Percentiles rank a stretch among this genome's conserved stretches.
phyloP scores from a whole-genome alignment of 2,888 invertebrate species.

The Synergus umbraculus region DNA sequence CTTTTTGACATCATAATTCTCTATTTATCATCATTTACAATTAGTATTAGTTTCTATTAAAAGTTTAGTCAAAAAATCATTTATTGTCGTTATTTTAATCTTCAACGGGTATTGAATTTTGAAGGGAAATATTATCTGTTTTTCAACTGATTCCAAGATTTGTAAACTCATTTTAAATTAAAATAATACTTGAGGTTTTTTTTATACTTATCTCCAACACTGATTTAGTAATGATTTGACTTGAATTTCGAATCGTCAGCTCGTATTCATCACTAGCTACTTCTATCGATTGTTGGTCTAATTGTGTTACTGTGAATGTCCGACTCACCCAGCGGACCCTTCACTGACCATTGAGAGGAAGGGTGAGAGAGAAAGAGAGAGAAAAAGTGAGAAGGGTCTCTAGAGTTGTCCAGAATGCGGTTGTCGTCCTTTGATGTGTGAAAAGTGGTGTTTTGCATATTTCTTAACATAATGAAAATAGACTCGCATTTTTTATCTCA shows the following conservation, averaged over 20 bases:
- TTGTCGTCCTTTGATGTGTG: conserved; percentile 67
- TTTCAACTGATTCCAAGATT: too few relatives aligned
- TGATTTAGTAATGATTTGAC: not conserved
- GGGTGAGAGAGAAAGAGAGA: conserved; percentile 53
- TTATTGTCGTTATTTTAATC: too few relatives aligned
- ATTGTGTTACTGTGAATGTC: conserved; percentile 76
- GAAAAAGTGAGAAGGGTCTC: conserved; percentile 54
- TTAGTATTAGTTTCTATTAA: too few relatives aligned
- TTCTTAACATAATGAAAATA: conserved; percentile 70
- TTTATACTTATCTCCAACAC: too few relatives aligned
- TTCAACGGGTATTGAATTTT: too few relatives aligned
- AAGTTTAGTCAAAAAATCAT: too few relatives aligned
- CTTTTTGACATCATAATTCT: not conserved
- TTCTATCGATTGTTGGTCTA: conserved; percentile 75
- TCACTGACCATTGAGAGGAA: conserved; percentile 42
- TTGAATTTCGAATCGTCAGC: conserved; percentile 50
- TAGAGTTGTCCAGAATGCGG: conserved; percentile 67
- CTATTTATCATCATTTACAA: too few relatives aligned
- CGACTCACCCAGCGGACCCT: conserved; percentile 71
- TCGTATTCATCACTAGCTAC: conserved; percentile 70
- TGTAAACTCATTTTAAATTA: too few relatives aligned
- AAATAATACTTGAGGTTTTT: too few relatives aligned
- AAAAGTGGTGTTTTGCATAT: conserved; percentile 73
- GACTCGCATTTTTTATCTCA: conserved; percentile 67
- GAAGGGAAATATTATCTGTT: too few relatives aligned